phyloP scores from a whole-genome alignment of 2,797 vertebrate species.

The Alectoris magna region DNA sequence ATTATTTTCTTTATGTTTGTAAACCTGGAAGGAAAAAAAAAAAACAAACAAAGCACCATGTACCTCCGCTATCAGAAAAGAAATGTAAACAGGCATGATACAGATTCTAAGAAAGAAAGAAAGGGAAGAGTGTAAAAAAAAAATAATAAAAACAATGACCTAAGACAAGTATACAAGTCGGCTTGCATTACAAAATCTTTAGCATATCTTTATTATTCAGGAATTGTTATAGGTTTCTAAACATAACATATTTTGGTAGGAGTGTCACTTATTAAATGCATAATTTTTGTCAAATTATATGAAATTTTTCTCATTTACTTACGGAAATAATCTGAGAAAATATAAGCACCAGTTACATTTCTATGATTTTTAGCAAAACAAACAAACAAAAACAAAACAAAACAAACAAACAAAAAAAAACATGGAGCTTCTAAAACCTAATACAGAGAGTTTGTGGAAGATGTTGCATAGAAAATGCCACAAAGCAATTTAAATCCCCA shows the following conservation, averaged over 20 bases:
- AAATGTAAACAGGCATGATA: not conserved
- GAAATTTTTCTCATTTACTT: not conserved
- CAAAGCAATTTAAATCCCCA: not conserved
- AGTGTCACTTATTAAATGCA: not conserved
- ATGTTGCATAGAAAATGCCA: not conserved
- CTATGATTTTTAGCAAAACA: not conserved
- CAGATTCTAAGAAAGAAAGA: not conserved
- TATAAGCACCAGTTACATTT: not conserved
- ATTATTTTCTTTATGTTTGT: not conserved
- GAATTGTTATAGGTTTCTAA: not conserved
- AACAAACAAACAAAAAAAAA: not conserved
- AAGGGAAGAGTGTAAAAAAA: not conserved
- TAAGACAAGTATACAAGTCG: not conserved
- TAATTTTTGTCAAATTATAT: not conserved
- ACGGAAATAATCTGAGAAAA: not conserved
- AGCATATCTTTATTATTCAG: not conserved
- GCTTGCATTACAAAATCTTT: not conserved
- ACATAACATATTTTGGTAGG: not conserved
- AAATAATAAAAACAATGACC: not conserved
- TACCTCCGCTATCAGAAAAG: not conserved
- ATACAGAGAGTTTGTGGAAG: not conserved
- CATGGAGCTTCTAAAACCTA: not conserved
- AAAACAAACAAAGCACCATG: too few species aligned
- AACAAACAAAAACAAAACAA: too few species aligned
- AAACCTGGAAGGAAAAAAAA: not conserved